Evolutionary conservation across 30 jellyfish, hydroid and myxozoan genomes (phyloP), one percentile per base, ranked within the genome.

Genomic region (Hydractinia echinata): DNA sequence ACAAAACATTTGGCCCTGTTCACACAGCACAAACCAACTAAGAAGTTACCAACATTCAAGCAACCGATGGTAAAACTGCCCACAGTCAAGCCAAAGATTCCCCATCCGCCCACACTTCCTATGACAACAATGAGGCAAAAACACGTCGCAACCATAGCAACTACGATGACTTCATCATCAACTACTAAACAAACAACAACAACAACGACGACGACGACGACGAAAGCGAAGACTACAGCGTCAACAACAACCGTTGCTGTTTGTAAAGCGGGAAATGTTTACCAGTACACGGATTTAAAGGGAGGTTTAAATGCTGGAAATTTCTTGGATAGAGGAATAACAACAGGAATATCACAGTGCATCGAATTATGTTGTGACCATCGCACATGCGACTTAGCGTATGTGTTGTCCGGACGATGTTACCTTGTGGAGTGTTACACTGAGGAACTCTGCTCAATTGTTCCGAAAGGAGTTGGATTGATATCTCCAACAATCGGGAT

Each of bases 261-360:
- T 10, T 91, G 97, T 76, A 91, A 77, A 56, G 58, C 82, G 53
- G 97, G 97, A 51, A 85, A 81, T 39, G 87, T 84, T 3, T 80
- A 91, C 82, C 58, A 67, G 64, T 86, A 81, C 54, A 82, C 97
- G 15, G 97, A 91, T 73, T 84, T 91, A 14, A 91, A 91, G 79
- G 97, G 97, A 44, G 97, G 96, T 7, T 79, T 91, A 44, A 81
- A 78, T 62, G 94, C 97, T 4, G 97, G 97, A 8, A 91, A 91
- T 54, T 91, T 91, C 81, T 77, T 91, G 44, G 97, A 91, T 61
- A 84, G 96, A 8, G 97, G 97, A 8, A 84, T 94, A 69, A 89
- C 87, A 11, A 66, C 81, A 15, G 87, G 80, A 56, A 83, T 91
- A 15, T 70, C 71, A 48, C 91, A 67, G 14, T 91, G 97, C 64